phyloP scores from a whole-genome alignment of 2,797 vertebrate species.

The Eremophila alpestris region DNA sequence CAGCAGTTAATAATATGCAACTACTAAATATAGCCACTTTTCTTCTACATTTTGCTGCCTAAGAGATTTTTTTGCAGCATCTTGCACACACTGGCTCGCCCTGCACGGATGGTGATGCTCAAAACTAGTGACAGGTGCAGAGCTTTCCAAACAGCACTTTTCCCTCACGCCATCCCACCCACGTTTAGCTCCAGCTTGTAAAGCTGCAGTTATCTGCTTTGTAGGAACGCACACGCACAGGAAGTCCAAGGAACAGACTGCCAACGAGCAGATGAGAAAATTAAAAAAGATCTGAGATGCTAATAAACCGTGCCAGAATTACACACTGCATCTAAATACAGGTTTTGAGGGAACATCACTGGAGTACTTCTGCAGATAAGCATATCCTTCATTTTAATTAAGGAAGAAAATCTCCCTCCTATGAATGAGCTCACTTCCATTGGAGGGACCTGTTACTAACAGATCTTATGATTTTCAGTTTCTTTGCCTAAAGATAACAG shows the following conservation, averaged over 20 bases:
- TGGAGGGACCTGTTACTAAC: not conserved
- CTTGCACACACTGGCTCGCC: not conserved
- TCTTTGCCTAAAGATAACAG: not conserved
- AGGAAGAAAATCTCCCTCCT: not conserved
- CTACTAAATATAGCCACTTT: not conserved
- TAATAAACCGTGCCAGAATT: not conserved
- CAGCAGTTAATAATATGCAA: not conserved
- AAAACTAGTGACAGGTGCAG: not conserved
- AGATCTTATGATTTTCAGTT: not conserved
- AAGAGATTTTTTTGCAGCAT: not conserved
- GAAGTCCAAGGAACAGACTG: conserved; percentile 12
- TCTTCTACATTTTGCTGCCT: not conserved
- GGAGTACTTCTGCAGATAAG: not conserved
- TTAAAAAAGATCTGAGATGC: not conserved
- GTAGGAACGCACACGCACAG: not conserved
- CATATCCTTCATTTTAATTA: not conserved
- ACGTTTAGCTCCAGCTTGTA: not conserved
- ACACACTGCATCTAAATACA: not conserved
- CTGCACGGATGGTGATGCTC: not conserved
- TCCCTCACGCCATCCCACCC: not conserved
- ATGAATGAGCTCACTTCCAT: not conserved
- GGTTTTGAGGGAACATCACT: not conserved
- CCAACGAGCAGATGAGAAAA: conserved; percentile 4
- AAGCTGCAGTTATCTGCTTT: not conserved
- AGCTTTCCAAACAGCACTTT: not conserved